Evolutionary conservation across 2,113 vertebrate species (phyloP).

Genomic region (Corynorhinus townsendii): DNA sequence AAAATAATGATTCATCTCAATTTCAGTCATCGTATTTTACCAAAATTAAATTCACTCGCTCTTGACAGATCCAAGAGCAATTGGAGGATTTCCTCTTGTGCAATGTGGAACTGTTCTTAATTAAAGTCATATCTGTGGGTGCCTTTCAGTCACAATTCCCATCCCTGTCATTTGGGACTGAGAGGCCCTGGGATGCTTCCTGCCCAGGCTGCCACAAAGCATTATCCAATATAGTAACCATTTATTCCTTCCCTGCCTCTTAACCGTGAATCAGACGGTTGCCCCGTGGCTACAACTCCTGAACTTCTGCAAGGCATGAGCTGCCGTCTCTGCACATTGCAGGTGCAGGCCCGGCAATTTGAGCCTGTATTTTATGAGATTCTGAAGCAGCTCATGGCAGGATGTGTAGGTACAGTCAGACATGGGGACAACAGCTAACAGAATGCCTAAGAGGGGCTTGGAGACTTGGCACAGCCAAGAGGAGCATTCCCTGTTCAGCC

Average conservation of each 20-base stretch:
- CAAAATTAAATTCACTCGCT: slow-evolving; percentile 52
- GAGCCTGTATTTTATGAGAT: background rate
- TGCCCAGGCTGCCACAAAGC: slow-evolving; percentile 61
- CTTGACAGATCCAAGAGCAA: slow-evolving; percentile 50
- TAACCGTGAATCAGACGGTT: slow-evolving; percentile 33
- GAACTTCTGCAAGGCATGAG: background rate
- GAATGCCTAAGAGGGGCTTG: background rate
- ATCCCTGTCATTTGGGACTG: slow-evolving; percentile 62
- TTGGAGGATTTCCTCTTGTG: slow-evolving; percentile 50
- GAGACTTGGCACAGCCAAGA: background rate
- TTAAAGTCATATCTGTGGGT: slow-evolving; percentile 70
- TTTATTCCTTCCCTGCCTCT: slow-evolving; percentile 52
- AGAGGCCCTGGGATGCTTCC: slow-evolving; percentile 60
- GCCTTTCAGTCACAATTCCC: slow-evolving; percentile 59
- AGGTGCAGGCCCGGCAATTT: background rate
- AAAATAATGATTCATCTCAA: slow-evolving; percentile 45
- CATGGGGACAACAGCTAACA: fast-evolving
- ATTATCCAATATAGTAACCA: slow-evolving; percentile 65
- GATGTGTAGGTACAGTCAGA: background rate
- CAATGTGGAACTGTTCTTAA: slow-evolving; percentile 64
- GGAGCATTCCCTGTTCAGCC: background rate
- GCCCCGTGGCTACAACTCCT: slow-evolving; percentile 4
- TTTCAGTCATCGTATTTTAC: slow-evolving; percentile 18
- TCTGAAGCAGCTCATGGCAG: background rate
- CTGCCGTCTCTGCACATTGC: background rate